Percentiles rank a stretch among this genome's conserved stretches.
phyloP scores from a whole-genome alignment of 2,888 invertebrate genomes.

The Tetrapedia diversipes region DNA sequence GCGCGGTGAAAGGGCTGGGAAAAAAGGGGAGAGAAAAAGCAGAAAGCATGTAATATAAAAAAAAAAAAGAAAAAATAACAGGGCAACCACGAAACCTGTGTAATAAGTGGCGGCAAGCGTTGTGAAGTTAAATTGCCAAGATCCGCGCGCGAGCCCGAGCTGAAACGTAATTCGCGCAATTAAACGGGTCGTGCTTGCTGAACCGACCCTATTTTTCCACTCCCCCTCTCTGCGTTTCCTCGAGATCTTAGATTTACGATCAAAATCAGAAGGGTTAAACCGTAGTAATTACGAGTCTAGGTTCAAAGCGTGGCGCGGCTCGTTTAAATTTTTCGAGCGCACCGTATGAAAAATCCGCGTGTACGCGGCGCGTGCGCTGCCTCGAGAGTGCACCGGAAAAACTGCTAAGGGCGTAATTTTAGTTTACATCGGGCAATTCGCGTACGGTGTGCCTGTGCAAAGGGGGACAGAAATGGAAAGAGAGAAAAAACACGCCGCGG shows the following conservation, averaged over 20 bases:
- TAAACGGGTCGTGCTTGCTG: conserved; percentile 39
- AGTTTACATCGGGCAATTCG: conserved; percentile 63
- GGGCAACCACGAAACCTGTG: conserved; percentile 1
- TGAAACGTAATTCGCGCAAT: conserved; percentile 51
- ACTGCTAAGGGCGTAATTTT: conserved; percentile 66
- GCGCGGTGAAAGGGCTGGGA: no score
- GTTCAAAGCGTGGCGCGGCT: conserved; percentile 53
- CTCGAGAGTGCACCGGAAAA: conserved; percentile 48
- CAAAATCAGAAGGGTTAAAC: conserved; percentile 36
- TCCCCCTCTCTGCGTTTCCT: background rate
- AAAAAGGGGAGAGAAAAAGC: background rate
- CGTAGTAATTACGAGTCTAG: conserved; percentile 53
- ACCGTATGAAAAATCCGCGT: conserved; percentile 51
- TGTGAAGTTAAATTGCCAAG: conserved; percentile 24
- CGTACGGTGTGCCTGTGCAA: conserved; percentile 4
- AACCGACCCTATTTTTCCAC: conserved; percentile 31
- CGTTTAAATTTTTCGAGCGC: conserved; percentile 61
- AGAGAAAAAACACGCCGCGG: conserved; percentile 8
- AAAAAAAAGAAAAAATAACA: background rate
- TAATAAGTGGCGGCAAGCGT: conserved; percentile 31
- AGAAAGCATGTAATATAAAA: no score
- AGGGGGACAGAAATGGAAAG: background rate
- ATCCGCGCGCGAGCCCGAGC: conserved; percentile 1
- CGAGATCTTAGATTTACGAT: conserved; percentile 59
- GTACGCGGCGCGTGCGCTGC: no score